Base-by-base conservation (phyloP, 1,140 invertebrate species). In the Spodoptera litura region DNA sequence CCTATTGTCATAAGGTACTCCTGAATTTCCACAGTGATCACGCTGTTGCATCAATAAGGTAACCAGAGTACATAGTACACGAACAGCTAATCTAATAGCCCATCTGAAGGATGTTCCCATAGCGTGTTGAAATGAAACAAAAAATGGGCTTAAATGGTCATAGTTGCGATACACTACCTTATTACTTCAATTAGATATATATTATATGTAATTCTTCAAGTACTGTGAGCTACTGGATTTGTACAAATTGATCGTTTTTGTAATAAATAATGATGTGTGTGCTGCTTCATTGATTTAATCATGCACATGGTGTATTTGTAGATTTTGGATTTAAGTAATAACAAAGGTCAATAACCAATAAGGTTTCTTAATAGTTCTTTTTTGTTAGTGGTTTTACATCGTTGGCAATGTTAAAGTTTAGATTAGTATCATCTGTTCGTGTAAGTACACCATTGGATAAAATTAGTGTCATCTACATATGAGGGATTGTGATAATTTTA, bases 61-160 rank as follows among this genome's bases (percentile, higher is more conserved):
- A 64, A 25, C 38, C 38, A 64, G 38, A 49, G 61, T 35, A 27
- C 58, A 61, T 9, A 12, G 11, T 49, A 64, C 61, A 64, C 9
- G n/a, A 64, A 44, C 15, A 12, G 35, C 9, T 64, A 64, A 64
- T 64, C 61, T 64, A 49, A 44, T 64, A 35, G 61, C 15, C 35
- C 9, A 49, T 64, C 61, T 64, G 61, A 64, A 64, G 61, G 61
- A 64, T 49, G 35, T 64, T 64, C 61, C 61, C 61, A 64, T 64
- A 64, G 31, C n/a, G 31, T 64, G 61, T 49, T 11, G 61, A 64
- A 64, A 64, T 49, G n/a, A 9, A 62, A 62, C 31, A 62, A 64
- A 64, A 64, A 64, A 64, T 64, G 61, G 53, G 6, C 53, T 15
- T n/a, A 55, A 55, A 15, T 55, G 20, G 38, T 15, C 15, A 64